A percentile compares a stretch with the other conserved stretches of the same genome.
These are phyloP conservation scores for Neodontobutis hainanensis DNA, from an alignment of 2,113 vertebrate genomes.

Conservation along the genomic window DNA sequence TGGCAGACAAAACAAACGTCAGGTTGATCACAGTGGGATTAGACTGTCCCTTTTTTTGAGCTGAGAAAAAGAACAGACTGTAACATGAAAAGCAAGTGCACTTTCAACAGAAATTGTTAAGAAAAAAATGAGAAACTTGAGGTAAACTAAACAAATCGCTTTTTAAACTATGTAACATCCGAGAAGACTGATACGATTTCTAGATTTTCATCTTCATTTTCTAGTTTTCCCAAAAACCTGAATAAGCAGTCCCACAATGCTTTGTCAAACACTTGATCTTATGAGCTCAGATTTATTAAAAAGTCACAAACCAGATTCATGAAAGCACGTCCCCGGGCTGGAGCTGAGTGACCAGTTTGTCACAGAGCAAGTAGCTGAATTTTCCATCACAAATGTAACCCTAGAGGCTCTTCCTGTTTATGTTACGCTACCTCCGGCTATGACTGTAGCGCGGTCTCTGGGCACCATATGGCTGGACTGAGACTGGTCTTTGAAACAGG, in stretches of 20 bases:
- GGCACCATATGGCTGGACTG: slow-evolving; percentile 43
- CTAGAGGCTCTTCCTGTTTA: slow-evolving; percentile 64
- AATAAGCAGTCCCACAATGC: not conserved
- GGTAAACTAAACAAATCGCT: not conserved
- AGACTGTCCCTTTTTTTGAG: not conserved
- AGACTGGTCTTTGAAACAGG: slow-evolving; percentile 11
- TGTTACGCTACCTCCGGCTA: slow-evolving; percentile 51
- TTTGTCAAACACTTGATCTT: not conserved
- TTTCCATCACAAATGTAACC: slow-evolving; percentile 69
- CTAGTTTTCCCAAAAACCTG: not conserved
- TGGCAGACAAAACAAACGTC: too few species aligned
- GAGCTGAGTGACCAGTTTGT: slow-evolving; percentile 25
- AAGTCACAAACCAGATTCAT: slow-evolving; percentile 17
- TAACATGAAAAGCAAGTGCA: not conserved
- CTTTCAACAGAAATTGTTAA: not conserved
- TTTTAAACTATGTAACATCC: not conserved
- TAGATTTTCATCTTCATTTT: not conserved
- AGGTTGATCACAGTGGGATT: too few species aligned
- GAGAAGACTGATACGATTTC: not conserved
- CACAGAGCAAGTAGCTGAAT: slow-evolving; percentile 43
- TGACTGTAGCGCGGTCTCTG: slow-evolving; percentile 41
- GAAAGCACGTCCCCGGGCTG: slow-evolving; percentile 3
- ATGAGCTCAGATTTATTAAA: slow-evolving; percentile 6
- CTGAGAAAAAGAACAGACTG: not conserved
- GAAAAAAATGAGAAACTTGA: not conserved